Evolutionary conservation across 1,140 invertebrate genomes (phyloP).

Genomic region (Zaprionus davidi): DNA sequence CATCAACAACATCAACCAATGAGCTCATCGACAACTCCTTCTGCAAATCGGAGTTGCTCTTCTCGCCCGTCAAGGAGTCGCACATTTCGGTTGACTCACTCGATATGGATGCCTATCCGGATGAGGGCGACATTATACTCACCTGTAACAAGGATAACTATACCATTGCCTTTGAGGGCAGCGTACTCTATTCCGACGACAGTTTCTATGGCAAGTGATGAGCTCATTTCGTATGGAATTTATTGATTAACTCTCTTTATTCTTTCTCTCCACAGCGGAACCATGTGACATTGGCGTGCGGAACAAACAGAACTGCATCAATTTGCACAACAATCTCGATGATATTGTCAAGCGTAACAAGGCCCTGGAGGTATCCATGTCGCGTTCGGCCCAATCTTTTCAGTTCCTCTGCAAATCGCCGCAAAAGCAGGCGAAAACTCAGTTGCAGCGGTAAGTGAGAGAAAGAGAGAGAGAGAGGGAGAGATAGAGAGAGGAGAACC

Average conservation of each 20-base stretch:
- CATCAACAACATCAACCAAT: conserved; percentile 77
- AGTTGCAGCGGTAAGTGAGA: conserved; percentile 78
- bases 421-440: conserved; percentile 83
- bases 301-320: conserved; percentile 83
- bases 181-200: conserved; percentile 93
- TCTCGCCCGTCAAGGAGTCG: conserved; percentile 95
- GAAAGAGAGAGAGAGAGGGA: not conserved
- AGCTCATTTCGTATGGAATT: not conserved
- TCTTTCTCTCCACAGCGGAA: conserved; percentile 55
- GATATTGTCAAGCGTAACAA: conserved; percentile 83
- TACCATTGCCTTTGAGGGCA: conserved; percentile 96
- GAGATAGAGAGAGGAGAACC: not conserved
- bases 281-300: conserved; percentile 69
- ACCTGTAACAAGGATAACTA: conserved; percentile 97
- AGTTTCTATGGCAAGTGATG: conserved; percentile 88
- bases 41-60: conserved; percentile 94
- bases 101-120: conserved; percentile 90
- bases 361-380: conserved; percentile 90
- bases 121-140: conserved; percentile 92
- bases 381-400: conserved; percentile 90
- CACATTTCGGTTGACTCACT: conserved; percentile 96
- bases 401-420: conserved; percentile 93
- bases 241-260: not conserved
- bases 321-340: conserved; percentile 82
- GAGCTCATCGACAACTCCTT: conserved; percentile 87